A percentile compares a stretch with the other conserved stretches of the same genome.
Conservation (phyloP, 2,113 vertebrate species). For the Himantopus leucocephalus region DNA sequence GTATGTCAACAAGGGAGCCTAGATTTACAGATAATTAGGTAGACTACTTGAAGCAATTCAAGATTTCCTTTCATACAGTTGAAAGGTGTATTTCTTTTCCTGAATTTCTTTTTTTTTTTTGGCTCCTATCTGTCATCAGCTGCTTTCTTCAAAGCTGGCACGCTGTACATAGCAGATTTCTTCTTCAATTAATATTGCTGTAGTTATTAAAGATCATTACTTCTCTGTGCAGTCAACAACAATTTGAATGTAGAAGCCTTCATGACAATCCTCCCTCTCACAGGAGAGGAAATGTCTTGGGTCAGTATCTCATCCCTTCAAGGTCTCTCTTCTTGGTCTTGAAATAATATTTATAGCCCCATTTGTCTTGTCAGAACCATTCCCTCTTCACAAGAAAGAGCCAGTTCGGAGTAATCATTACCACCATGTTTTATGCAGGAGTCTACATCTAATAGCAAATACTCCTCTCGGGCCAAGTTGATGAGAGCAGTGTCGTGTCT, state of each 20-base stretch:
- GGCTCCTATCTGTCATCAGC: background rate
- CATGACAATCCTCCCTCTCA: background rate
- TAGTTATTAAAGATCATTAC: background rate
- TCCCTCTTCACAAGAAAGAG: background rate
- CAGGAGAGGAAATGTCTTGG: background rate
- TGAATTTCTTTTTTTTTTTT: background rate
- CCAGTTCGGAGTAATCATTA: slow-evolving; percentile 6
- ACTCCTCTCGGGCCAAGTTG: background rate
- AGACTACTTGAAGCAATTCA: slow-evolving; percentile 17
- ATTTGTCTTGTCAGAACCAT: slow-evolving; percentile 6
- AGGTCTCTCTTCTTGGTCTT: background rate
- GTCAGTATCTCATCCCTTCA: background rate
- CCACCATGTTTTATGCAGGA: slow-evolving; percentile 29
- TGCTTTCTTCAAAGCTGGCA: background rate
- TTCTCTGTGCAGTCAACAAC: background rate
- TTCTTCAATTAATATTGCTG: background rate
- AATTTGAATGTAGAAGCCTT: background rate
- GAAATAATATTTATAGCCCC: slow-evolving; percentile 30
- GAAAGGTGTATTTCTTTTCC: background rate
- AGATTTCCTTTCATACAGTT: background rate
- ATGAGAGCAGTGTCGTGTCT: background rate
- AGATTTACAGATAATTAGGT: slow-evolving; percentile 44
- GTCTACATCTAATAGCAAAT: background rate
- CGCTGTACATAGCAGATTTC: background rate
- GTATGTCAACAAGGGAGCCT: background rate